Percentiles rank a stretch among this genome's conserved stretches.
These are phyloP conservation scores for Idaea aversata DNA, from an alignment of 2,888 invertebrate genomes.

Conservation along the genomic window DNA sequence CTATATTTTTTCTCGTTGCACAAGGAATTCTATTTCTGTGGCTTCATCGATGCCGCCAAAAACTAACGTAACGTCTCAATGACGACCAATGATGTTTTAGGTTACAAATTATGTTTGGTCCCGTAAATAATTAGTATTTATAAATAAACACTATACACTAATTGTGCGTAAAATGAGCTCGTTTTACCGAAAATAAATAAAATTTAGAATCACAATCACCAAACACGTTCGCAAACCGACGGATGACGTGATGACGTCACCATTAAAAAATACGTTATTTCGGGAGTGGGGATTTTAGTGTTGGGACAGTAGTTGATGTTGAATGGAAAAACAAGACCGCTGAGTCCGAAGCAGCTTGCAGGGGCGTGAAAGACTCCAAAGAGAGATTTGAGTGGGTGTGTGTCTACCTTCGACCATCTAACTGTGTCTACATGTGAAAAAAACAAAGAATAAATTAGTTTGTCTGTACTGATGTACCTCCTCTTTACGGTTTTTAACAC, in stretches of 20 bases:
- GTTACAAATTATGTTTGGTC: conserved; percentile 20
- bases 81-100: conserved; percentile 32
- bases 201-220: conserved; percentile 63
- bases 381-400: too few relatives aligned
- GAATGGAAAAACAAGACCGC: not conserved
- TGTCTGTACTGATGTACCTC: too few relatives aligned
- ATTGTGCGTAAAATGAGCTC: conserved; percentile 34
- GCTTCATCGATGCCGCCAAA: conserved; percentile 76
- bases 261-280: conserved; percentile 44
- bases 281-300: conserved; percentile 8
- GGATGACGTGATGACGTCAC: conserved; percentile 72
- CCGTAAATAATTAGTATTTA: conserved; percentile 14
- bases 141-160: conserved; percentile 36
- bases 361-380: too few relatives aligned
- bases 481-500: too few relatives aligned
- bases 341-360: too few relatives aligned
- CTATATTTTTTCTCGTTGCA: conserved; percentile 50
- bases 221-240: conserved; percentile 42
- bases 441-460: too few relatives aligned
- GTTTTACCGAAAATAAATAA: conserved; percentile 38
- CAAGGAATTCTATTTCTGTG: conserved; percentile 77
- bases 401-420: too few relatives aligned
- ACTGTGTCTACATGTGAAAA: too few relatives aligned
- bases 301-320: not conserved
- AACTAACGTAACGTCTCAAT: conserved; percentile 50